Percentiles rank a stretch among this genome's conserved stretches.
These are phyloP conservation scores for Planococcus citri DNA, from an alignment of 1,140 invertebrate genomes.

Conservation along the genomic window DNA sequence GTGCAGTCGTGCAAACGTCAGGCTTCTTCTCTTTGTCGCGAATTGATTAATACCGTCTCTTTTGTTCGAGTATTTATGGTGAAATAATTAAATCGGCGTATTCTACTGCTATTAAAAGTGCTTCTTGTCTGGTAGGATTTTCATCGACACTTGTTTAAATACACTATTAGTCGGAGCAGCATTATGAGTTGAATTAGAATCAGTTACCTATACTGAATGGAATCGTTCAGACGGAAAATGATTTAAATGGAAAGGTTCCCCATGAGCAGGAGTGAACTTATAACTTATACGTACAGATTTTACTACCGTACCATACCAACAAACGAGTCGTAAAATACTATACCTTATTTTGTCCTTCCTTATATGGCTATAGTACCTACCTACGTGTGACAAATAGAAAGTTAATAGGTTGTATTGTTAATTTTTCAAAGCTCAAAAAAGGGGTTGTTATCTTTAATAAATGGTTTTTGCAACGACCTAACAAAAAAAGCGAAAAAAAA, in stretches of 20 bases:
- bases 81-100: slow-evolving; percentile 11
- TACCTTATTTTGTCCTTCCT: no score
- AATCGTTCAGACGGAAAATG: slow-evolving; percentile 10
- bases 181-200: slow-evolving; percentile 11
- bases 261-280: slow-evolving; percentile 12
- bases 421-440: neutral
- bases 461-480: no score
- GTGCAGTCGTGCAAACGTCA: no score
- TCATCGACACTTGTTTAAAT: slow-evolving; percentile 17
- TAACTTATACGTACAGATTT: slow-evolving; percentile 12
- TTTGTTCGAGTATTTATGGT: neutral
- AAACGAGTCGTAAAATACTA: slow-evolving; percentile 13
- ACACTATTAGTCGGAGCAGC: neutral
- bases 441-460: no score
- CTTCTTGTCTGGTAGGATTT: slow-evolving; percentile 15
- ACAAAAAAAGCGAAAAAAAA: no score
- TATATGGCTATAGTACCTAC: no score
- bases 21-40: neutral
- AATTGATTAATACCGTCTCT: neutral
- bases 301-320: neutral
- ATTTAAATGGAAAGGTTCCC: slow-evolving; percentile 20
- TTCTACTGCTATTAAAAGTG: neutral
- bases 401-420: slow-evolving; percentile 16
- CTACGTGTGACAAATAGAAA: neutral
- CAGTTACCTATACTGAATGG: slow-evolving; percentile 16